phyloP scores from a whole-genome alignment of 35 echinoderm and acorn worm species.

The Anneissia japonica region DNA sequence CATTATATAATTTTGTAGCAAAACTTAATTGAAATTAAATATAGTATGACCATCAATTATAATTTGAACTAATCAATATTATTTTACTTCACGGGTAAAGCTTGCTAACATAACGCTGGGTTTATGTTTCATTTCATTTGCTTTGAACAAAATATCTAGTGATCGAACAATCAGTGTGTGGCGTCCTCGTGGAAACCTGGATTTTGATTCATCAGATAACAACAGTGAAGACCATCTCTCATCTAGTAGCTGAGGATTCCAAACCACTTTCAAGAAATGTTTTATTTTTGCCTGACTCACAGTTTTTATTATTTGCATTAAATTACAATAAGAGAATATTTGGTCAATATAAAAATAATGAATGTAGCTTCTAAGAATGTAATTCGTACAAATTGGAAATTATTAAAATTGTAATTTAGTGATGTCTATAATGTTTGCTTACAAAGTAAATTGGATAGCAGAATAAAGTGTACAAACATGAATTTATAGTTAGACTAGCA shows the following conservation, averaged over 20 bases:
- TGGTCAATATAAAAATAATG: neutral
- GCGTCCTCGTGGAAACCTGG: constrained; percentile 14
- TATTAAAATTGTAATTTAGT: neutral
- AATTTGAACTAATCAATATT: too few species aligned
- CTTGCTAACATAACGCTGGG: neutral
- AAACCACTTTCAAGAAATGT: too few species aligned
- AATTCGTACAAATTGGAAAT: neutral
- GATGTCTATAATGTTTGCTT: neutral
- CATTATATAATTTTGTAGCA: too few species aligned
- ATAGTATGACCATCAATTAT: too few species aligned
- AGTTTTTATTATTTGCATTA: neutral
- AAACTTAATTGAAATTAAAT: too few species aligned
- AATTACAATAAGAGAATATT: neutral
- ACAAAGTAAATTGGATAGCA: neutral
- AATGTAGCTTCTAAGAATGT: neutral
- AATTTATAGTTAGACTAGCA: neutral
- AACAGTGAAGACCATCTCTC: neutral
- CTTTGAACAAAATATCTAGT: neutral
- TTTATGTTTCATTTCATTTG: neutral
- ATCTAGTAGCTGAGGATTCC: neutral
- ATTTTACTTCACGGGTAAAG: neutral
- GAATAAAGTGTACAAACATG: neutral
- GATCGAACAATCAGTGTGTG: constrained; percentile 27
- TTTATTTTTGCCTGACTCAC: neutral
- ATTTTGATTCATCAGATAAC: neutral